Conservation (phyloP, 2,797 vertebrate species). For the Lacerta agilis region DNA sequence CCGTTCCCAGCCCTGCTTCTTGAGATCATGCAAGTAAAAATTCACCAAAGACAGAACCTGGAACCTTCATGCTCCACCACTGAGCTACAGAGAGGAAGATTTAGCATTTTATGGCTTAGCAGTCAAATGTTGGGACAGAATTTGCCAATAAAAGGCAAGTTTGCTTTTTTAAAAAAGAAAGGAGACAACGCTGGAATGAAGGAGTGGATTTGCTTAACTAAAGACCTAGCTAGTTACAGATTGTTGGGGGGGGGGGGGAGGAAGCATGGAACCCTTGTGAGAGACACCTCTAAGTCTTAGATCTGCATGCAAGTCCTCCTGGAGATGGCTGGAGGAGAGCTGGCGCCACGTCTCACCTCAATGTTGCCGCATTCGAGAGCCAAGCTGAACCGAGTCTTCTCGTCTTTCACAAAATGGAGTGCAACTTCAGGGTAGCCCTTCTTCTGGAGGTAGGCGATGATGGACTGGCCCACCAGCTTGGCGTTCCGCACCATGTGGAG, state of each 20-base stretch:
- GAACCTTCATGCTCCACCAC: background rate
- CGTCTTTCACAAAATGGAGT: slow-evolving; percentile 96
- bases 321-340: background rate
- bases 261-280: no score
- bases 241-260: no score
- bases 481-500: slow-evolving; percentile 98
- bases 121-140: background rate
- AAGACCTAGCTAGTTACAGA: background rate
- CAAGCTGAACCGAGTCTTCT: slow-evolving; percentile 95
- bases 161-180: background rate
- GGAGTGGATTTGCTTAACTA: background rate
- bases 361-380: slow-evolving; percentile 97
- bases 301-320: background rate
- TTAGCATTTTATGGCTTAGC: no score
- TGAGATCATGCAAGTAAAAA: background rate
- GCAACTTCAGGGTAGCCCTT: slow-evolving; percentile 98
- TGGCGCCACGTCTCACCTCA: slow-evolving; percentile 79
- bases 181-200: background rate
- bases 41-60: background rate
- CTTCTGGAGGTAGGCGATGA: slow-evolving; percentile 98
- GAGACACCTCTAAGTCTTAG: background rate
- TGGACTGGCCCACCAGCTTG: slow-evolving; percentile 96
- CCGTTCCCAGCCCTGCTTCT: background rate
- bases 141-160: background rate
- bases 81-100: background rate